Base-by-base conservation (phyloP, 2,113 vertebrate species). In the Mustela lutreola region DNA sequence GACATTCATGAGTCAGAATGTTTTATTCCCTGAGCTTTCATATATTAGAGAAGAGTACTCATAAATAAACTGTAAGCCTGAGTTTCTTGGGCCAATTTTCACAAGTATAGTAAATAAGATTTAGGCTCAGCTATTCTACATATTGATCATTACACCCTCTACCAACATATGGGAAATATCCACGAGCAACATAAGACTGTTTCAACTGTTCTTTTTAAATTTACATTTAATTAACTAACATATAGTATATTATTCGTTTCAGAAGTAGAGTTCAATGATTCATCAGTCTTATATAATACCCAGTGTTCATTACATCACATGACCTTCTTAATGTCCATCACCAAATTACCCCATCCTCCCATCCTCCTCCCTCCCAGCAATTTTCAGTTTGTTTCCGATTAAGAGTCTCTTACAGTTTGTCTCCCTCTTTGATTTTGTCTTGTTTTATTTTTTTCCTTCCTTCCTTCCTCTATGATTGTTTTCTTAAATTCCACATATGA, bases 41-140 rank as follows among this genome's bases (percentile, higher is more conserved):
- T 19, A 85, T 62, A 82, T 39, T 63, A 78, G 81, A 94, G 26
- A 91, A 75, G 14, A 86, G 62, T 81, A 73, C 65, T 91, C 14
- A 78, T 56, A 91, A 94, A 92, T 71, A 91, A 94, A 94, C 33
- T 81, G 8, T 50, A 84, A 97, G 24, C 31, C 79, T 94, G 63
- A 89, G 39, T 95, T 96, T 86, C 78, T 81, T 82, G 2, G 16
- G 45, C 33, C 42, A 71, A 73, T 39, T 89, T 78, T 83, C 14
- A 58, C 12, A 56, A 50, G 7, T 36, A 81, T 7, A 86, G 53
- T 11, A 93, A 90, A 36, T 19, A 65, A 60, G 16, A 83, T 31
- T 70, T 56, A 89, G 48, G 39, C 28, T 91, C 16, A 81, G 31
- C 21, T 73, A 62, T 3, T 53, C 10, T 12, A 36, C 70, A 93